These are phyloP conservation scores for Drosophila bipectinata DNA, from an alignment of 1,140 invertebrate species.

Conservation along the genomic window DNA sequence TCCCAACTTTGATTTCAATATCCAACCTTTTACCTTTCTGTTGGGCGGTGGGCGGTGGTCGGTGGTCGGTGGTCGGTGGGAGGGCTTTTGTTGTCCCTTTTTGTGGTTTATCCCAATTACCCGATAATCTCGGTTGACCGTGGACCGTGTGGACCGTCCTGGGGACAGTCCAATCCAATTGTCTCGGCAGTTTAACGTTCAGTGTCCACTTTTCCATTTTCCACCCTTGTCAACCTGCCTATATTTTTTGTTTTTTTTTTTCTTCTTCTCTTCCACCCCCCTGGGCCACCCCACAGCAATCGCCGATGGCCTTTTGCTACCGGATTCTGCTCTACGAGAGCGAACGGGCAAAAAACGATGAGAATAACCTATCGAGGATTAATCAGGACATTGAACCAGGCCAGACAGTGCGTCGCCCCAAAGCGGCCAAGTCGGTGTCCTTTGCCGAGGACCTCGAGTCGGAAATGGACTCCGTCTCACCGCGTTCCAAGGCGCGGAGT, in stretches of 20 bases:
- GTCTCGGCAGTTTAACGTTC: slow-evolving; percentile 50
- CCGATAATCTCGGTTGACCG: slow-evolving; percentile 16
- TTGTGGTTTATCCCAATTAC: slow-evolving; percentile 48
- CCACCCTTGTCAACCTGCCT: slow-evolving; percentile 37
- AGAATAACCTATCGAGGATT: slow-evolving; percentile 66
- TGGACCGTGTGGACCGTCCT: no score
- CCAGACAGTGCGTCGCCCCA: slow-evolving; percentile 27
- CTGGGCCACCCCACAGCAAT: slow-evolving; percentile 44
- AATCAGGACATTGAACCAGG: slow-evolving; percentile 59
- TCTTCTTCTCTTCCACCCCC: slow-evolving; percentile 8
- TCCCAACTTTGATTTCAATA: slow-evolving; percentile 7
- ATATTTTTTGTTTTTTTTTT: background rate
- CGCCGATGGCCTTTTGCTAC: slow-evolving; percentile 79
- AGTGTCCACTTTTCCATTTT: slow-evolving; percentile 12
- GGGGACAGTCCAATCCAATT: slow-evolving; percentile 48
- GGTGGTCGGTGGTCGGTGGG: background rate
- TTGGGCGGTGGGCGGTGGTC: slow-evolving; percentile 1
- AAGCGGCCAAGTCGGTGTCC: slow-evolving; percentile 57
- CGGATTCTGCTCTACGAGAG: slow-evolving; percentile 68
- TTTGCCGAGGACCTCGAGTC: slow-evolving; percentile 63
- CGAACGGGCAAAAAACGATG: slow-evolving; percentile 57
- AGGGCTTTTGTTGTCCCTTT: slow-evolving; percentile 28
- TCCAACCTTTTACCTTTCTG: slow-evolving; percentile 11
- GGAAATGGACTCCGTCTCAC: slow-evolving; percentile 15
- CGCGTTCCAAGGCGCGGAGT: slow-evolving; percentile 33